Evolutionary conservation across 2,888 invertebrate genomes (phyloP).

Genomic region (Silvanus unidentatus): DNA sequence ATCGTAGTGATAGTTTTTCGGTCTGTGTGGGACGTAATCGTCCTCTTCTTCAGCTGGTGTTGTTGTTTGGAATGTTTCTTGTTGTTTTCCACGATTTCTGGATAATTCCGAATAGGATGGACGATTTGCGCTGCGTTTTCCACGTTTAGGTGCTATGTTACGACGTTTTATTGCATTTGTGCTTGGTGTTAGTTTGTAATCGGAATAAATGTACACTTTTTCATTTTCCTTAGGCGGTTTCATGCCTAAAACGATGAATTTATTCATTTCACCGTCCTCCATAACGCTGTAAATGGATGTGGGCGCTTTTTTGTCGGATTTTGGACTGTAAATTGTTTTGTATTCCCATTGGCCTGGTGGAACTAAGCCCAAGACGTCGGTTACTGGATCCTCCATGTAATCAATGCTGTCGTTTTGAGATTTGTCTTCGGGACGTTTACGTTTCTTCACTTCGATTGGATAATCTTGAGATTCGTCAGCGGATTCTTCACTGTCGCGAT

Average conservation of each 20-base stretch:
- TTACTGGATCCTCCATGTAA: conserved; percentile 15
- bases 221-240: conserved; percentile 36
- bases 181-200: conserved; percentile 21
- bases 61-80: conserved; percentile 20
- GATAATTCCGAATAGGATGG: conserved; percentile 33
- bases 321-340: conserved; percentile 29
- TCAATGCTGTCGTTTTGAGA: conserved; percentile 18
- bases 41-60: conserved; percentile 30
- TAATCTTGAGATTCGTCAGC: conserved; percentile 2
- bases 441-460: conserved; percentile 4
- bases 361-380: conserved; percentile 28
- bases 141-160: conserved; percentile 18
- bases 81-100: conserved; percentile 26
- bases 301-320: conserved; percentile 12
- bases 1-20: conserved; percentile 42
- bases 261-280: conserved; percentile 29
- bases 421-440: conserved; percentile 4
- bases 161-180: conserved; percentile 17
- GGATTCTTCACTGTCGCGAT: conserved; percentile 6
- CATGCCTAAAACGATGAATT: conserved; percentile 39
- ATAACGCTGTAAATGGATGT: conserved; percentile 7
- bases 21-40: conserved; percentile 42
- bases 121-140: conserved; percentile 29
- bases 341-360: conserved; percentile 30
- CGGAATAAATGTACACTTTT: conserved; percentile 31